Conservation (phyloP, 2,797 vertebrate genomes). For the Valencia hispanica region DNA sequence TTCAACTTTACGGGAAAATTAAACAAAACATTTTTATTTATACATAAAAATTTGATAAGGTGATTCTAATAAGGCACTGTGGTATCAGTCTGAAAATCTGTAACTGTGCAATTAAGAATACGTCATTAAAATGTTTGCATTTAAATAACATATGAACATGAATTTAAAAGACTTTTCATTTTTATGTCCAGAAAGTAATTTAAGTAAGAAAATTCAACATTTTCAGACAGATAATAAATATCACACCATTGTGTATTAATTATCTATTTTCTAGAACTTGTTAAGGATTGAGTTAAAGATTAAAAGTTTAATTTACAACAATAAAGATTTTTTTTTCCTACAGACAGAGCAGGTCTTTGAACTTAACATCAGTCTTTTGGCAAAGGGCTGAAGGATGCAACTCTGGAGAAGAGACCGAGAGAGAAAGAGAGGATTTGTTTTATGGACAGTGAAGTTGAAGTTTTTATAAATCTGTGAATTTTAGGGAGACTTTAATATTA, state of each 20-base stretch:
- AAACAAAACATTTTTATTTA: neutral
- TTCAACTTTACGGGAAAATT: neutral
- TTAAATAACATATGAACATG: neutral
- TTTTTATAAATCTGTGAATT: too few species aligned
- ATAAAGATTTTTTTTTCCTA: neutral
- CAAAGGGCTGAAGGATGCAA: too few species aligned
- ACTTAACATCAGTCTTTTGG: neutral
- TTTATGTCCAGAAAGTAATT: too few species aligned
- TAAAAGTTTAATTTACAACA: neutral
- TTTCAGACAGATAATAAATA: neutral
- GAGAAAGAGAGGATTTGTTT: too few species aligned
- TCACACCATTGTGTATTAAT: neutral
- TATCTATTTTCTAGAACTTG: too few species aligned
- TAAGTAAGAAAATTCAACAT: neutral
- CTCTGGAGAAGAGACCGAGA: too few species aligned
- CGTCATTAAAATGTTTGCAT: neutral
- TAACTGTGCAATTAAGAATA: neutral
- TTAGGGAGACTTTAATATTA: too few species aligned
- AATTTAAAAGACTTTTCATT: too few species aligned
- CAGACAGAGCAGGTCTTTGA: neutral
- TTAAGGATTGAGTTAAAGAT: neutral
- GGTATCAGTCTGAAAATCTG: neutral
- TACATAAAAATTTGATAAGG: neutral
- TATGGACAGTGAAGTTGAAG: too few species aligned
- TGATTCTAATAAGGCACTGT: neutral